Evolutionary conservation across 2,888 invertebrate genomes (phyloP).

Genomic region (Ferdinandea cuprea): DNA sequence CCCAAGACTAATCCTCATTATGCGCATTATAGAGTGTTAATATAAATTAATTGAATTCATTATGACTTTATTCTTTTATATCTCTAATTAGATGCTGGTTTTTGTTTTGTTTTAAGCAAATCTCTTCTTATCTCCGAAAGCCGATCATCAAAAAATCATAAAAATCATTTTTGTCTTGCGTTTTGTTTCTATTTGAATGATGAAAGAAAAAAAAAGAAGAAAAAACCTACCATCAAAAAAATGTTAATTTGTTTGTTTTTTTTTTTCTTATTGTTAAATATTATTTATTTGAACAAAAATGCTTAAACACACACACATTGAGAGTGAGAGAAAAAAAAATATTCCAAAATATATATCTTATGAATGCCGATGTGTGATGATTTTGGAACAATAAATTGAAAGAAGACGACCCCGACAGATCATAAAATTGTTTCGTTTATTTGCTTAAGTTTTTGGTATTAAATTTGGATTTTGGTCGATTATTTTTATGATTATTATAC

Average conservation of each 20-base stretch:
- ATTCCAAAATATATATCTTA: background rate
- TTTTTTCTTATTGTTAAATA: conserved; percentile 49
- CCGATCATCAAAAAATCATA: conserved; percentile 62
- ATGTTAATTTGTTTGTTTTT: conserved; percentile 50
- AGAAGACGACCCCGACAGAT: conserved; percentile 13
- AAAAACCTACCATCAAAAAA: too few relatives aligned
- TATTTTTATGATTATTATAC: conserved; percentile 68
- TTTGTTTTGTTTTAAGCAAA: conserved; percentile 7
- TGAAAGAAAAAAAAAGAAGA: background rate
- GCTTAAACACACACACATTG: background rate
- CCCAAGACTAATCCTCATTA: conserved; percentile 65
- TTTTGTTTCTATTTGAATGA: conserved; percentile 15
- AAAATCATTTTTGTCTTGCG: conserved; percentile 27
- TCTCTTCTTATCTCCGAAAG: conserved; percentile 9
- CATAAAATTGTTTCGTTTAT: conserved; percentile 65
- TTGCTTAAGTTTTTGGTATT: conserved; percentile 63
- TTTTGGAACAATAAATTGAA: background rate
- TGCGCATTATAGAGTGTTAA: conserved; percentile 69
- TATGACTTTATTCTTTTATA: conserved; percentile 64
- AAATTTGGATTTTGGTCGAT: conserved; percentile 52
- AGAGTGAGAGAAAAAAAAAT: too few relatives aligned
- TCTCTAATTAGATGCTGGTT: conserved; percentile 15
- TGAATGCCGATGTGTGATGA: background rate
- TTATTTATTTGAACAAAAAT: conserved; percentile 51
- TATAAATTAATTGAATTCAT: conserved; percentile 70